Evolutionary conservation across 2,888 invertebrate species (phyloP).

Genomic region (Leptopterna dolabrata): DNA sequence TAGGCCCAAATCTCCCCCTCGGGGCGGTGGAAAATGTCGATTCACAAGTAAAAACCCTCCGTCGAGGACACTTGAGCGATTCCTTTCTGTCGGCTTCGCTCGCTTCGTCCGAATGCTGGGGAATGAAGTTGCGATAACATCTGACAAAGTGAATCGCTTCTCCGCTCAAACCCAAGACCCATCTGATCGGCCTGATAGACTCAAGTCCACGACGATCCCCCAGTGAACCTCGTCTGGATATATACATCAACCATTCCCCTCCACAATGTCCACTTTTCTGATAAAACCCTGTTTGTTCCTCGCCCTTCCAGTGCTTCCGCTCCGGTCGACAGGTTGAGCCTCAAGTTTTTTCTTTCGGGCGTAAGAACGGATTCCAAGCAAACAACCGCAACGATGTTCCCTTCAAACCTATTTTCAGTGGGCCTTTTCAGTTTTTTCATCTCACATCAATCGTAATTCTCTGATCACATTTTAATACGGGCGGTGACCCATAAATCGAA

Average conservation of each 20-base stretch:
- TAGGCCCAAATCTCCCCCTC: too few relatives aligned
- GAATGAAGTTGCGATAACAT: neutral
- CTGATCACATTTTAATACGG: too few relatives aligned
- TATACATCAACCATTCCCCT: neutral
- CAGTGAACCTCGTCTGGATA: neutral
- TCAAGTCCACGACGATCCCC: neutral
- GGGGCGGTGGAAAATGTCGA: neutral
- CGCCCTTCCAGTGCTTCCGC: neutral
- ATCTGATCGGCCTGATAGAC: neutral
- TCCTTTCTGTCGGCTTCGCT: neutral
- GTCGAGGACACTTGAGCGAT: neutral
- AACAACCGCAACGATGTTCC: neutral
- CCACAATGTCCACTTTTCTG: neutral
- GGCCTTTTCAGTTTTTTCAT: too few relatives aligned
- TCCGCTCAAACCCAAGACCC: neutral
- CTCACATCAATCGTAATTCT: too few relatives aligned
- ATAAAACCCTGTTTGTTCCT: neutral
- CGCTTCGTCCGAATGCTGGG: neutral
- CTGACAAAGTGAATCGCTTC: neutral
- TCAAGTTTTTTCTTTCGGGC: neutral
- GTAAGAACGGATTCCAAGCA: neutral
- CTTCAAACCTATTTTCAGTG: neutral
- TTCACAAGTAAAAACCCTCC: neutral
- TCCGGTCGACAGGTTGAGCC: neutral
- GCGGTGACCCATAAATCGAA: too few relatives aligned